phyloP scores from a whole-genome alignment of 2,888 invertebrate species.

The Lacanobia wlatinum region DNA sequence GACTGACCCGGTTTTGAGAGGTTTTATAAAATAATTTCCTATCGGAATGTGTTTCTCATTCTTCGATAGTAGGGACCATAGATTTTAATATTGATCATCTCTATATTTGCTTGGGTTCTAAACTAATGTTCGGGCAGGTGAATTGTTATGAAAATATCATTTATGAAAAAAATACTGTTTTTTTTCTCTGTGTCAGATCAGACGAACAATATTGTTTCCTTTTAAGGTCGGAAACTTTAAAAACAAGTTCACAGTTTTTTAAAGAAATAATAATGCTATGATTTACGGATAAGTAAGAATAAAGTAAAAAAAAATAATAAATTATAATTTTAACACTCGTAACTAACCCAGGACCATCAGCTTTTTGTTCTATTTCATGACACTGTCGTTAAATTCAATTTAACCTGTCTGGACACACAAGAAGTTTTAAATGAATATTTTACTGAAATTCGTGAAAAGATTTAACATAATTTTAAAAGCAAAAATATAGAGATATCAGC shows the following conservation, averaged over 20 bases:
- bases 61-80: constrained; percentile 88
- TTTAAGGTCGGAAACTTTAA: too few relatives aligned
- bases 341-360: too few relatives aligned
- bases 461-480: constrained; percentile 52
- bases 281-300: too few relatives aligned
- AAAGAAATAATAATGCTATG: too few relatives aligned
- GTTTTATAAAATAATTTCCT: constrained; percentile 75
- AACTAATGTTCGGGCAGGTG: constrained; percentile 15
- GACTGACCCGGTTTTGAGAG: constrained; percentile 75
- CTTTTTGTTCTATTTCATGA: background rate
- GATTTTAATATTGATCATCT: constrained; percentile 76
- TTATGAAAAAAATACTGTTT: too few relatives aligned
- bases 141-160: background rate
- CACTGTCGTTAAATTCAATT: background rate
- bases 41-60: constrained; percentile 74
- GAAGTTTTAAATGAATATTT: constrained; percentile 15
- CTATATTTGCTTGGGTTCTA: constrained; percentile 75
- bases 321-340: too few relatives aligned
- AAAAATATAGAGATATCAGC: constrained; percentile 77
- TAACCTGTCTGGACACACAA: constrained; percentile 19
- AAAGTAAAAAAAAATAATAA: too few relatives aligned
- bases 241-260: too few relatives aligned
- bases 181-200: too few relatives aligned
- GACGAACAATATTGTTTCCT: too few relatives aligned
- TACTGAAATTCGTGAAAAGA: constrained; percentile 24